Evolutionary conservation across 2,113 vertebrate species (phyloP).

Genomic region (Calyptomena viridis): DNA sequence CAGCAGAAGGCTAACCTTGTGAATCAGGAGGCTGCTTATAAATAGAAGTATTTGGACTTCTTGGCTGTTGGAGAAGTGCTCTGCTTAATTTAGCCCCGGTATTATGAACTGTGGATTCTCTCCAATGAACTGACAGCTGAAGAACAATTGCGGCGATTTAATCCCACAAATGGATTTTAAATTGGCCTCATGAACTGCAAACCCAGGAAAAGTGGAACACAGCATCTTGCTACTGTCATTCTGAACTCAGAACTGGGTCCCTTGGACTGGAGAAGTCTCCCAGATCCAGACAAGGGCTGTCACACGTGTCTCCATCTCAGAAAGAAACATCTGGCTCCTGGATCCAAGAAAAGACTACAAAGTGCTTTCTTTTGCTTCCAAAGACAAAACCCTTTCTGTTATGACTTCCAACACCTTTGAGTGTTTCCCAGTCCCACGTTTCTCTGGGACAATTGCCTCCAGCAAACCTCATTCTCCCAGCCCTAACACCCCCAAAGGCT

Average conservation of each 20-base stretch:
- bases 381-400: neutral
- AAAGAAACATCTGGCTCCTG: neutral
- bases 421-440: fast-evolving
- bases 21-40: neutral
- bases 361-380: neutral
- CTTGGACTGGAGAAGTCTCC: neutral
- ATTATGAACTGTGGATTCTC: neutral
- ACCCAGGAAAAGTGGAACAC: neutral
- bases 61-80: slow-evolving; percentile 3
- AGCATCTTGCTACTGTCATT: neutral
- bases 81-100: slow-evolving; percentile 25
- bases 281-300: neutral
- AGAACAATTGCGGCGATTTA: slow-evolving; percentile 35
- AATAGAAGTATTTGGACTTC: neutral
- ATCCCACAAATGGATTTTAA: neutral
- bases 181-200: neutral
- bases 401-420: fast-evolving
- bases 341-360: neutral
- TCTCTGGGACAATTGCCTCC: neutral
- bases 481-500: neutral
- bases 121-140: neutral
- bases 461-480: neutral
- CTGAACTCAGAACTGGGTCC: neutral
- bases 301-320: fast-evolving
- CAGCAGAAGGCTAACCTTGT: neutral